Conservation (phyloP, 2,113 vertebrate genomes). For the Syngnathus scovelli region DNA sequence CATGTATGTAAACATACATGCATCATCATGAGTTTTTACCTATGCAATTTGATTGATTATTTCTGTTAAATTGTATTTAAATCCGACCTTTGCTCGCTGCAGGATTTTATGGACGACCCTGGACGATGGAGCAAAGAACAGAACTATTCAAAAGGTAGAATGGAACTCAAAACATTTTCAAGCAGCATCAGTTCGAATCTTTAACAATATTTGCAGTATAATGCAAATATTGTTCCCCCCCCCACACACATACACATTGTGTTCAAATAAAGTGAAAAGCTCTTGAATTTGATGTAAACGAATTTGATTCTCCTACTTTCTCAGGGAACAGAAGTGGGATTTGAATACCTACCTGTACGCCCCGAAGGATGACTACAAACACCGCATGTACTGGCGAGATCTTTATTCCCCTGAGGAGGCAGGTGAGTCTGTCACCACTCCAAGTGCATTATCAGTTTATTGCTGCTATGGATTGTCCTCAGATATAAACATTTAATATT, state of each 20-base stretch:
- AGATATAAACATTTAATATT: not conserved
- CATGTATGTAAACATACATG: not conserved
- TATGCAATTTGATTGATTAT: not conserved
- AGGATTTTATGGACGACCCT: conserved; percentile 99
- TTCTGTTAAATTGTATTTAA: not conserved
- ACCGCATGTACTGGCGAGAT: conserved; percentile 98
- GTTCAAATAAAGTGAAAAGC: not conserved
- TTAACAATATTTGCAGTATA: not conserved
- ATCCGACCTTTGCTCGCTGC: conserved; percentile 51
- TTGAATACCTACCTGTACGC: conserved; percentile 95
- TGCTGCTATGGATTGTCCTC: not conserved
- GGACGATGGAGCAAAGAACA: conserved; percentile 98
- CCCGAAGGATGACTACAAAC: conserved; percentile 99
- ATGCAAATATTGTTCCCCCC: not conserved
- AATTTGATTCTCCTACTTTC: conserved; percentile 3
- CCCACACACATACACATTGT: too few relatives aligned
- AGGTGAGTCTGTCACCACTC: conserved; percentile 68
- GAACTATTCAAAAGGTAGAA: conserved; percentile 90
- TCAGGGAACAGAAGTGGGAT: conserved; percentile 91
- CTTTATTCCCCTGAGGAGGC: conserved; percentile 93
- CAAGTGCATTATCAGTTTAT: not conserved
- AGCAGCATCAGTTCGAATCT: not conserved
- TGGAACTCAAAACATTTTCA: not conserved
- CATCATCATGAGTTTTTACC: not conserved
- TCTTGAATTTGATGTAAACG: not conserved